Base-by-base conservation (phyloP, 2,888 invertebrate species). In the Amphipyra berbera region DNA sequence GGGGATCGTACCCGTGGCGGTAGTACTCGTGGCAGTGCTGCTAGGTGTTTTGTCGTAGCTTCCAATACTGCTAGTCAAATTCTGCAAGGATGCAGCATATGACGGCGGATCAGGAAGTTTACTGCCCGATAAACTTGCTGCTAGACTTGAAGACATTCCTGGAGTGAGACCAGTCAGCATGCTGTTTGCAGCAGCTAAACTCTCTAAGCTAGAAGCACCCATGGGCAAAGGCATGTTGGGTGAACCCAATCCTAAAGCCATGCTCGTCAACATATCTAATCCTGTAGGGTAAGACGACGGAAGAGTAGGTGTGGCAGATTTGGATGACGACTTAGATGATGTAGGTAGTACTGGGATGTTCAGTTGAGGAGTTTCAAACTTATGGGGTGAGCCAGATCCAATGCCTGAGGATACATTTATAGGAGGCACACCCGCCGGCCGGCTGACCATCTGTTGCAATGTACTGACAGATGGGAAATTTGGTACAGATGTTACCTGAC, bases 271-370 rank as follows among this genome's bases (percentile, higher is more conserved):
- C 93, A 95, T 95, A 73, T 95, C 95, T 61, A 95, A 83, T 4
- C 95, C 95, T 10, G 94, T 90, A 4, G 95, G 94, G 78, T 94
- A 94, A 9, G 87, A 91, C 5, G 96, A 94, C 0, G 95, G 90
- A 0, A 96, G 91, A 4, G 95, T 93, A 15, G 95, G 90, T 0
- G 95, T 90, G 1, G 93, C 94, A 2, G 96, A 95, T 72, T 95
- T 96, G 1, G 96, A 96, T 6, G 96, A 94, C 6, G 96, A 95
- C 69, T 96, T 95, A 40, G 96, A 95, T 8, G 96, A 95, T 49
- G 95, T 94, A 0, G 96, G 94, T 54, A 96, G 89, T 40, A 96
- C 95, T 4, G 96, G 96, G 73, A 96, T 96, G 59, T 96, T 95
- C 10, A 95, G 89, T 52, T 95, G 94, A 1, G 96, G 95, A 45